Conservation (phyloP, 1,140 invertebrate genomes). For the Leptonema lineaticorne region DNA sequence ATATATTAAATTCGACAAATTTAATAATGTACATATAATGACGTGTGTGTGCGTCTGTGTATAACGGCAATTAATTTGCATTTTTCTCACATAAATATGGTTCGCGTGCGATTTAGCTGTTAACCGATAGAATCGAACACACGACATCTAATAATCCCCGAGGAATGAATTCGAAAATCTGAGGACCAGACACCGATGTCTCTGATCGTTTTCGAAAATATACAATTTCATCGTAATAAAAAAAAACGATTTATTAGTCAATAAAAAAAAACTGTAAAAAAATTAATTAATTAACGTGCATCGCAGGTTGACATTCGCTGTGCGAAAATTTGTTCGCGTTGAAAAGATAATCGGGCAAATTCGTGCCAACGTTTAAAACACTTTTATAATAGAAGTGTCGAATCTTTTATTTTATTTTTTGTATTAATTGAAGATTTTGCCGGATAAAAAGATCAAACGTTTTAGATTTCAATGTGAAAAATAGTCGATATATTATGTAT, state of each 20-base stretch:
- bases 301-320: background rate
- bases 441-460: slow-evolving; percentile 8
- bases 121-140: slow-evolving; percentile 6
- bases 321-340: background rate
- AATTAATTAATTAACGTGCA: background rate
- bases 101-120: slow-evolving; percentile 15
- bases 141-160: slow-evolving; percentile 25
- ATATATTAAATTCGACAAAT: too few species aligned
- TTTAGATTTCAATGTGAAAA: too few species aligned
- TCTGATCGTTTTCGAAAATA: slow-evolving; percentile 1
- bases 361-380: background rate
- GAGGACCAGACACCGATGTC: slow-evolving; percentile 24
- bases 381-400: slow-evolving; percentile 4
- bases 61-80: slow-evolving; percentile 28
- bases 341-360: background rate
- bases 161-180: slow-evolving; percentile 18
- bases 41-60: slow-evolving; percentile 1
- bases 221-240: slow-evolving; percentile 9
- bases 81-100: slow-evolving; percentile 29
- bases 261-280: background rate
- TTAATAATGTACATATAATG: background rate
- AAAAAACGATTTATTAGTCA: slow-evolving; percentile 17
- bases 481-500: too few species aligned
- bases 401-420: background rate
- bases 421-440: background rate